Conservation (phyloP, 2,113 vertebrate genomes). For the Limanda limanda region DNA sequence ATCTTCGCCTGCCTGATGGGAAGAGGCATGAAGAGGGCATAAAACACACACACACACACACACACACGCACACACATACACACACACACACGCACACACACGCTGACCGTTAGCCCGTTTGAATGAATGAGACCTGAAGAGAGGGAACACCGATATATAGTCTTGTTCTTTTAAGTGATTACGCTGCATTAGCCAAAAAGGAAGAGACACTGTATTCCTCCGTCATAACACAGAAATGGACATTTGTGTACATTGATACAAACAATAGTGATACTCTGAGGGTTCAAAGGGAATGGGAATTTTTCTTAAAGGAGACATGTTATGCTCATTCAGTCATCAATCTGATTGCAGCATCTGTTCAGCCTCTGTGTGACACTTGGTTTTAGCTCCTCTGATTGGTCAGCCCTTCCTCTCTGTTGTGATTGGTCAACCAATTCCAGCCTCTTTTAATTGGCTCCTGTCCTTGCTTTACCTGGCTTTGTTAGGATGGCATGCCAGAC, state of each 20-base stretch:
- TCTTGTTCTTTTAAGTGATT: background rate
- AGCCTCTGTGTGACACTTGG: no score
- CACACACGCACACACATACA: background rate
- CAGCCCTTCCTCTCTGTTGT: no score
- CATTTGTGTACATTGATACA: background rate
- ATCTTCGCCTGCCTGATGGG: conserved; percentile 86
- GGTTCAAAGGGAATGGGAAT: no score
- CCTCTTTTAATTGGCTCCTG: background rate
- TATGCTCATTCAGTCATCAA: no score
- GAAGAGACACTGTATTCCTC: conserved; percentile 4
- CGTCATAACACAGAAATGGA: background rate
- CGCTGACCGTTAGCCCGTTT: background rate
- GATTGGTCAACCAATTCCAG: no score
- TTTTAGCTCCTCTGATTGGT: no score
- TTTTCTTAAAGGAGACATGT: no score
- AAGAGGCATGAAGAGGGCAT: conserved; percentile 71
- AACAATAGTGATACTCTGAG: background rate
- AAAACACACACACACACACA: conserved; percentile 3
- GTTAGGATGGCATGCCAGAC: no score
- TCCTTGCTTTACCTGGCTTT: no score
- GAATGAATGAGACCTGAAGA: background rate
- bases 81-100: no score
- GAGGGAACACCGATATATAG: background rate
- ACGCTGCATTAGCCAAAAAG: background rate
- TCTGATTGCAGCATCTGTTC: no score